Conservation (phyloP, 2,797 vertebrate genomes). For the Pipistrellus pygmaeus region DNA sequence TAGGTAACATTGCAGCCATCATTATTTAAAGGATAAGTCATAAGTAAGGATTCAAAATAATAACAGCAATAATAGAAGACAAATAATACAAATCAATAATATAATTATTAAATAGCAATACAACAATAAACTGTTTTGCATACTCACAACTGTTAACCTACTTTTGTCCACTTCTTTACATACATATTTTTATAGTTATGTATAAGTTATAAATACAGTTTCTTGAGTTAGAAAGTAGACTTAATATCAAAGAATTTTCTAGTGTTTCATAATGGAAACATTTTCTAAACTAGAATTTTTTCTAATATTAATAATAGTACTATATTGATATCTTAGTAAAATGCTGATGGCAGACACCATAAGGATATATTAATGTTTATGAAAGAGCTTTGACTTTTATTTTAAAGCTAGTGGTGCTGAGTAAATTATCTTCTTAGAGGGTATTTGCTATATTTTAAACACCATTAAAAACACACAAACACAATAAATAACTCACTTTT, state of each 20-base stretch:
- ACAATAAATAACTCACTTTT: not conserved
- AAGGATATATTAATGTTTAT: not conserved
- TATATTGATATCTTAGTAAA: not conserved
- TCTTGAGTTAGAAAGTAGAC: not conserved
- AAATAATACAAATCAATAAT: not conserved
- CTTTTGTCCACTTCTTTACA: not conserved
- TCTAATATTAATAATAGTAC: not conserved
- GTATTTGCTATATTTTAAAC: not conserved
- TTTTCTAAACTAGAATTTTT: not conserved
- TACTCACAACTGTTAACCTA: not conserved
- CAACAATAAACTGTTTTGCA: not conserved
- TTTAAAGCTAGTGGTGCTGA: not conserved
- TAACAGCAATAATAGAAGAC: not conserved
- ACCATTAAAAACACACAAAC: not conserved
- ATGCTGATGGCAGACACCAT: not conserved
- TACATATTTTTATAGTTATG: not conserved
- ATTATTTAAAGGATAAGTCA: not conserved
- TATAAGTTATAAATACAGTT: not conserved
- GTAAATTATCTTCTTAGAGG: not conserved
- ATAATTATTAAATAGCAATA: not conserved
- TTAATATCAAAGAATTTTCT: constrained; percentile 14
- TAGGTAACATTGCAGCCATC: not conserved
- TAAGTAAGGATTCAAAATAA: not conserved
- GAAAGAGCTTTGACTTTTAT: not conserved
- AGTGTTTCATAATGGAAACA: not conserved